A percentile compares a stretch with the other conserved stretches of the same genome.
Conservation (phyloP, 2,797 vertebrate species). For the Pseudochaenichthys georgianus region DNA sequence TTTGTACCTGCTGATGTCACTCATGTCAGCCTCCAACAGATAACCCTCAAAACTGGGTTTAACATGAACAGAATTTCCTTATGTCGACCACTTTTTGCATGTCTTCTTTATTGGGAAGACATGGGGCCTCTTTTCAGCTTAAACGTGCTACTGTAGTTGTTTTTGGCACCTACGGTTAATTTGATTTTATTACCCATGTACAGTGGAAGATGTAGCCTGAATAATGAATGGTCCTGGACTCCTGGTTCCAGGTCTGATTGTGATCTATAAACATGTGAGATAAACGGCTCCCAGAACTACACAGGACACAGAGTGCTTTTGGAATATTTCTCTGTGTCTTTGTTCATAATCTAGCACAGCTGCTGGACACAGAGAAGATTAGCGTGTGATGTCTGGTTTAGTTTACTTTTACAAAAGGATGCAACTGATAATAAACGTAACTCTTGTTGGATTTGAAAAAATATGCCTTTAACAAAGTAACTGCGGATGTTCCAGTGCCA, state of each 20-base stretch:
- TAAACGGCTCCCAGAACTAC: constrained; percentile 37
- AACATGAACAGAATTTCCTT: not conserved
- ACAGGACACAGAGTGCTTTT: constrained; percentile 7
- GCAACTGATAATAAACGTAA: constrained; percentile 22
- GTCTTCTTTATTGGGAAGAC: not conserved
- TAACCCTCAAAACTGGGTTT: constrained; percentile 2
- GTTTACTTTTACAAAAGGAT: constrained; percentile 22
- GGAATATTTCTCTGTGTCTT: constrained; percentile 21
- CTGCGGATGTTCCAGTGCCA: not conserved
- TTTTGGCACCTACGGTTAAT: constrained; percentile 19
- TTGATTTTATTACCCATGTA: constrained; percentile 42
- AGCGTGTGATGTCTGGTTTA: constrained; percentile 30
- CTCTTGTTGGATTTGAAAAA: constrained; percentile 1
- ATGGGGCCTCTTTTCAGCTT: not conserved
- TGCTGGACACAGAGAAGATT: constrained; percentile 25
- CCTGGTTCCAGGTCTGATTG: constrained; percentile 39
- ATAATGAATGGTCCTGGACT: constrained; percentile 20
- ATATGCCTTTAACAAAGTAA: not conserved
- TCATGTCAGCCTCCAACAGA: constrained; percentile 40
- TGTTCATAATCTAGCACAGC: constrained; percentile 37
- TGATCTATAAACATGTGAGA: constrained; percentile 42
- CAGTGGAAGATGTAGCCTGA: constrained; percentile 23
- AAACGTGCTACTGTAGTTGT: constrained; percentile 16
- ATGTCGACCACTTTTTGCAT: not conserved
- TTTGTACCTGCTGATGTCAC: constrained; percentile 59